Conservation (phyloP, 2,888 invertebrate genomes). For the Amblyjoppa fuscipennis region DNA sequence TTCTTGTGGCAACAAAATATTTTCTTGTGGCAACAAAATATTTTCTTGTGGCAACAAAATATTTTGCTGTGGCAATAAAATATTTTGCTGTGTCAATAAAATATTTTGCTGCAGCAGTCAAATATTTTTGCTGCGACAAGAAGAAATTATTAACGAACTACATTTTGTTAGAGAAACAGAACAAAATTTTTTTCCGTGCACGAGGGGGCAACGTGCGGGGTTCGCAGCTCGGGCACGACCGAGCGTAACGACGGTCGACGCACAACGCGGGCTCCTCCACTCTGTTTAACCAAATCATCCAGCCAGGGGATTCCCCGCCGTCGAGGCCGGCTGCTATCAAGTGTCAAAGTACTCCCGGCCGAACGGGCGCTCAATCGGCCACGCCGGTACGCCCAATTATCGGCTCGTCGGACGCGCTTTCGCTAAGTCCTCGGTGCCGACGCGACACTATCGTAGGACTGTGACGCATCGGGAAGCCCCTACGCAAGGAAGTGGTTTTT, state of each 20-base stretch:
- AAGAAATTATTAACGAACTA: no score
- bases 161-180: no score
- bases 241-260: constrained; percentile 4
- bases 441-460: neutral
- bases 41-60: no score
- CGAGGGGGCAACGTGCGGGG: neutral
- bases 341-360: constrained; percentile 42
- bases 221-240: neutral
- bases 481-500: no score
- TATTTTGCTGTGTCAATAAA: no score
- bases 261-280: neutral
- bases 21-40: no score
- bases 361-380: constrained; percentile 30
- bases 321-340: constrained; percentile 8
- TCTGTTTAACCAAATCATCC: constrained; percentile 4
- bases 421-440: neutral
- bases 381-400: constrained; percentile 38
- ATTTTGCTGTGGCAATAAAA: no score
- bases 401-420: neutral
- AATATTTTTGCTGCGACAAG: no score
- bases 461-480: no score
- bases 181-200: no score
- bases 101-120: no score
- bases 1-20: no score
- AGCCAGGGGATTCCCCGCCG: constrained; percentile 11